Evolutionary conservation across 2,888 invertebrate genomes (phyloP), one percentile per base, ranked within the genome.

Genomic region (Erebia epiphron): DNA sequence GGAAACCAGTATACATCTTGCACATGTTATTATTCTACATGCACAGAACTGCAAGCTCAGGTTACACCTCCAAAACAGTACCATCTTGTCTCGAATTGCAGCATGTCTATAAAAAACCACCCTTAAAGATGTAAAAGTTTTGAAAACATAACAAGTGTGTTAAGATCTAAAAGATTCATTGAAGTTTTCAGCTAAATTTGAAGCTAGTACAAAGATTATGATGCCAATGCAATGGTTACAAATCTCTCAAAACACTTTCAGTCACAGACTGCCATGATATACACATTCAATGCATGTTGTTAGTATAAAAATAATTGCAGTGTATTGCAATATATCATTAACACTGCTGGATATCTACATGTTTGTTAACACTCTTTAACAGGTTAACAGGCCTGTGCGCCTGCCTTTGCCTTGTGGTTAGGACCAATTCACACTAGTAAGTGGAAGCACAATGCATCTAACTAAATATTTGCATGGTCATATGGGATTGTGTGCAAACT

Each of bases 181-280:
- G 74, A 72, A 68, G 56, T 54, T 54, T 76, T 75, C 72, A 76
- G 76, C 76, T 79, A 77, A 72, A 71, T 73, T 76, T 74, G 26
- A 73, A 75, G 72, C 68, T 61, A 76, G 72, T 35, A 60, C 35
- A 71, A 78, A 67, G 77, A 70, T 49, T 63, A 61, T 72, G 26
- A 52, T 69, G 64, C 71, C 67, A 72, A 73, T 72, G 35, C 67
- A 72, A 73, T 72, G 35, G 70, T 54, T 70, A 57, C 18, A 67
- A 67, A 50, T 67, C 60, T 13, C 58, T 61, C 56, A 65, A 65
- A 70, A 54, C 70, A 61, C 70, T 70, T 76, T 78, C 75, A 83
- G 84, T 84, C 85, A 85, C 83, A 86, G 76, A 85, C 83, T 86
- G 87, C 84, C 85, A 84, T 62, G 57, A 63, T 68, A 63, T 62